phyloP scores from a whole-genome alignment of 2,113 vertebrate species.

The Pterocles burchelli region DNA sequence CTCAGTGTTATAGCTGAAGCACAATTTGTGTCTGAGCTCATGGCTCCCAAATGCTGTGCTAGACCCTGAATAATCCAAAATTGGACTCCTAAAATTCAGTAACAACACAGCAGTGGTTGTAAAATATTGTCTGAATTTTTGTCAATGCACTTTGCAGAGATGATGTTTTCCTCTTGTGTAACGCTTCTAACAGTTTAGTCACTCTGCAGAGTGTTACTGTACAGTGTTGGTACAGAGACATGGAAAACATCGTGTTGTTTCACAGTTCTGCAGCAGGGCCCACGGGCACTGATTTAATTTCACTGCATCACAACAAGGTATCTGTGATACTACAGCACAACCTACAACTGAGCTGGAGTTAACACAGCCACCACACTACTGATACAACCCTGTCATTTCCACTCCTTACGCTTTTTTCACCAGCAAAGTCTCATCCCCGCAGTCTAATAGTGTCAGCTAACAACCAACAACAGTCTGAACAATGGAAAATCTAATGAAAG shows the following conservation, averaged over 20 bases:
- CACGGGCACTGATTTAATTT: slow-evolving; percentile 40
- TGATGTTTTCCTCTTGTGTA: neutral
- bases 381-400: neutral
- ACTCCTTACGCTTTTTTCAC: slow-evolving; percentile 40
- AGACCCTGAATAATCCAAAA: neutral
- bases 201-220: neutral
- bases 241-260: neutral
- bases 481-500: neutral
- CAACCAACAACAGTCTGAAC: neutral
- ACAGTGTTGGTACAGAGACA: neutral
- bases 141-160: neutral
- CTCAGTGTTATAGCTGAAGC: neutral
- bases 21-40: neutral
- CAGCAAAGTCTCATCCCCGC: neutral
- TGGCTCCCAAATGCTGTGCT: neutral
- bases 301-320: neutral
- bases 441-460: neutral
- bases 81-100: neutral
- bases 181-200: neutral
- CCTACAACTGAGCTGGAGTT: neutral
- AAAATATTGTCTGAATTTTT: neutral
- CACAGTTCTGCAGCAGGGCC: neutral
- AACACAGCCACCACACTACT: neutral
- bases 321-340: slow-evolving; percentile 3
- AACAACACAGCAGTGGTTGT: neutral